Base-by-base conservation (phyloP, 37 sponge, comb jelly and placozoan species). In the Crambe crambe region DNA sequence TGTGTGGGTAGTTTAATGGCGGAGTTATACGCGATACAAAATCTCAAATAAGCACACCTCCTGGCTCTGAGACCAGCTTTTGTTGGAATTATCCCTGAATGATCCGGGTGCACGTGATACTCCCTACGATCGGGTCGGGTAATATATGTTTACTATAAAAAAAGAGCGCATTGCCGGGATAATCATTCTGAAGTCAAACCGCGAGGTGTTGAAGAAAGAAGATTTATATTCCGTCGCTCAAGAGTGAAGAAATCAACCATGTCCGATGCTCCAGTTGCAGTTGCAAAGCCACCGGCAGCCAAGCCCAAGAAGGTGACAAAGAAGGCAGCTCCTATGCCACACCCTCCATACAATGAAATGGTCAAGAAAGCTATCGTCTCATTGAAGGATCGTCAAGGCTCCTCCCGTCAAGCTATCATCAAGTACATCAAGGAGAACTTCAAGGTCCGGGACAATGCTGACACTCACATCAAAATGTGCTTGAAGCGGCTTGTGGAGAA, bases 271-370 rank as follows among this genome's bases (percentile, higher is more conserved):
- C 32, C 43, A 67, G 40, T 34, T 1, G 37, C 41, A 0, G 27
- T 38, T 70, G 80, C 70, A 20, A 32, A 12, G 1, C 29, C 63
- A 23, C 30, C 43, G 3, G 54, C 67, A 36, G 25, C 47, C 26
- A 73, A 72, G 51, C 40, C 81, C 51, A 86, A 89, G 89, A 27
- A 41, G 15, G 71, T 77, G 64, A 51, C 63, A 23, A 86, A 85
- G 68, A 60, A 84, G 20, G 85, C 67, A 74, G 71, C 72, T 3
- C 68, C 94, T 21, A 83, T 95, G 9, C 71, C 29, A 8, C 94
- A 94, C 40, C 97, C 97, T 23, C 70, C 86, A 40, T 97, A 94
- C 84, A 70, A 63, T 30, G 95, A 94, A 51, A 94, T 97, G 95
- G 80, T 97, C 58, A 65, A 2, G 20, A 82, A 85, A 23, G 90